Evolutionary conservation across 1,140 invertebrate genomes (phyloP), one percentile per base, ranked within the genome.

Genomic region (Danaus melanippus): DNA sequence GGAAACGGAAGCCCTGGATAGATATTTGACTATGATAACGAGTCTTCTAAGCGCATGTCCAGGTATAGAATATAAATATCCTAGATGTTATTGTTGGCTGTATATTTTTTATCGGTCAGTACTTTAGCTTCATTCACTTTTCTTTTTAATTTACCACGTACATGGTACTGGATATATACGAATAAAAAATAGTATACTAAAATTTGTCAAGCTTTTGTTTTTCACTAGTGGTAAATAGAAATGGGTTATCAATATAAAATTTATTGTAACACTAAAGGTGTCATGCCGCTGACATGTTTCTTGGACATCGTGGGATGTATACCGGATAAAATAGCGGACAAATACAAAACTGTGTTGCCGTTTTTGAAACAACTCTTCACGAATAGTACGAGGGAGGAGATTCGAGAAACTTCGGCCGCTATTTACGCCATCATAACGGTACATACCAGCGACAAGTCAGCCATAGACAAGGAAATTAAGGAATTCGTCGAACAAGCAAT

Each of bases 261-360:
- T 0, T 32, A 8, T 4, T 32, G 7, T 5, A 8, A 32, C 43
- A 92, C 15, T 15, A 1, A 15, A 15, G 90, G 89, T 71, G 67
- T 90, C 53, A 88, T 91, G 72, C 86, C 92, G 0, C 76, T 95
- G 56, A 91, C 90, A 60, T 94, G 92, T 64, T 86, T 95, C 62
- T 76, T 95, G 46, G 94, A 95, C 84, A 83, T 94, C 10, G 87
- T 94, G 17, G 93, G 93, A 8, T 92, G 92, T 64, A 88, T 91
- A 45, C 90, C 92, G 1, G 84, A 90, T 43, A 80, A 89, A 46
- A 87, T 93, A 65, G 84, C 91, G 7, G 69, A 88, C 10, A 82
- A 90, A 56, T 89, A 91, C 66, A 75, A 88, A 1, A 83, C 89
- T 15, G 87, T 93, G 45, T 69, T 92, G 10, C 85, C 89, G 17